Evolutionary conservation across 2,113 vertebrate genomes (phyloP), one percentile per base, ranked within the genome.

Genomic region (Ancistrus triradiatus): DNA sequence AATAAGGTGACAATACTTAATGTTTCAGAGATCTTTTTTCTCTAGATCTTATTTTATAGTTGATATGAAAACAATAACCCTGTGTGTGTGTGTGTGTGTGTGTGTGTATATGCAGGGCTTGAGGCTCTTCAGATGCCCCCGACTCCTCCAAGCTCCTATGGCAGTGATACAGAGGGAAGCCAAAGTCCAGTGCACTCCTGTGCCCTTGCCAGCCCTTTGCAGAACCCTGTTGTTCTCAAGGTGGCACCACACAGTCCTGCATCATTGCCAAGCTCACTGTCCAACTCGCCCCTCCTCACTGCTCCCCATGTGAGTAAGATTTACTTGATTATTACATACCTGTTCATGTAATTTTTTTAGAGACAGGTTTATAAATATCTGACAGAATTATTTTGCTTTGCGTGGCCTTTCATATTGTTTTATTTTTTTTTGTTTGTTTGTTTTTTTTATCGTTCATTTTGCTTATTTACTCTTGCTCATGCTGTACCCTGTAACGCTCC

Each of bases 91-190:
- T 27, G 25, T 50, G 33, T 67, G 14, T 58, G 31, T 50, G 47
- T 56, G 14, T 69, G 42, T 63, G 22, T n/a, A 13, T 33, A 6
- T 59, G 25, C 68, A 90, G 87, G 80, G 37, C 78, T 90, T 82
- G 94, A 98, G 78, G 71, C 87, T 0, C 84, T 97, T 44, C 95
- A 94, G 70, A 86, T 99, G 80, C 96, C 96, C 1, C 96, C 96
- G 6, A 98, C 95, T 5, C 96, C 96, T 25, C 96, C 96, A 62
- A 98, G 95, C 80, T 97, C 94, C 75, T 93, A 95, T 4, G 90
- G 93, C 79, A 99, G 96, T 1, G 95, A 99, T 77, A 95, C 94
- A 0, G 96, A 98, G 79, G 93, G 95, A 68, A 91, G 94, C 64
- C 91, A 94, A 83, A 98, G 95, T 73, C 96, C 96, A 1, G 82